Base-by-base conservation (phyloP, 2,797 vertebrate genomes). In the Notolepis coatsorum region DNA sequence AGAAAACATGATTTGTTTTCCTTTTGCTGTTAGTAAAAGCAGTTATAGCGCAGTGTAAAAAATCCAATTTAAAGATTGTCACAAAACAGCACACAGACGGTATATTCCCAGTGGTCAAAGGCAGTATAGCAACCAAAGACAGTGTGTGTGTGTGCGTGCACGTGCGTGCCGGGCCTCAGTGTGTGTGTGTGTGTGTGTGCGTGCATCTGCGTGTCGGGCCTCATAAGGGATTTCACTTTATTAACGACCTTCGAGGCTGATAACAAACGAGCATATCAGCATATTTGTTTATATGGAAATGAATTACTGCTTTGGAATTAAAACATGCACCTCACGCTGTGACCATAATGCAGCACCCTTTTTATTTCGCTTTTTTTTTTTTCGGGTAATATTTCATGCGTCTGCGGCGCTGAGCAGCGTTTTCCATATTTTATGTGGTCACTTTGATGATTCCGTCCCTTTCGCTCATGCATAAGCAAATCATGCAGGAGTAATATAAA, bases 361-460 rank as follows among this genome's bases (percentile, higher is more conserved):
- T n/a, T n/a, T n/a, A n/a, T n/a, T n/a, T n/a, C n/a, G n/a, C n/a
- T n/a, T n/a, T 77, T 79, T 68, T 86, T 78, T 85, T 71, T 66
- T 62, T 55, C 35, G 23, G 45, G 51, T 71, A 78, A 75, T 83
- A 75, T 73, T 79, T 82, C 77, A 80, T 77, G 58, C 20, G 51
- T 42, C 35, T 42, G 77, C 65, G 39, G 20, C 79, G 50, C 59
- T 12, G 46, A 23, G 65, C 63, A 71, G 74, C 57, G 28, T 77
- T 80, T 77, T 84, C 80, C 78, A 81, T 84, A 88, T 84, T 85
- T 89, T 81, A 87, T 83, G 79, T 76, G 79, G 84, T 84, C 85
- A 89, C 80, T 87, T 81, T 87, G 84, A 86, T 74, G 65, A 80
- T 70, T 68, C 57, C 65, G 49, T 73, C 60, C 72, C 43, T 62